Percentiles rank a stretch among this genome's conserved stretches.
These are phyloP conservation scores for Rattus norvegicus DNA, from an alignment of 2,113 vertebrate species.

Conservation along the genomic window GRCr8 NC_086028.1:63776501-63777000, in stretches of 20 bases:
- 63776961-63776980: not conserved
- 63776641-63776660: too few species aligned
- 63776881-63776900: slow-evolving; percentile 78
- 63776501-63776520: not conserved
- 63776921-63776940: slow-evolving; percentile 69
- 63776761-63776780: slow-evolving; percentile 87
- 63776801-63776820: slow-evolving; percentile 77
- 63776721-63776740: slow-evolving; percentile 67
- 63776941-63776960: slow-evolving; percentile 12
- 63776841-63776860: slow-evolving; percentile 87
- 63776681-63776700: not conserved
- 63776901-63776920: slow-evolving; percentile 84
- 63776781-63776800: slow-evolving; percentile 90
- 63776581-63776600: not conserved
- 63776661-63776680: not conserved
- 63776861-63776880: slow-evolving; percentile 83
- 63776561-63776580: not conserved
- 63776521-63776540: not conserved
- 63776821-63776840: slow-evolving; percentile 85
- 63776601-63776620: not conserved
- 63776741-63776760: slow-evolving; percentile 86
- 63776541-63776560: not conserved
- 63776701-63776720: slow-evolving; percentile 19
- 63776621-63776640: not conserved
- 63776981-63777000: not conserved